Percentiles rank a stretch among this genome's conserved stretches.
Conservation (phyloP, 1,140 invertebrate genomes). For the Periplaneta americana region DNA sequence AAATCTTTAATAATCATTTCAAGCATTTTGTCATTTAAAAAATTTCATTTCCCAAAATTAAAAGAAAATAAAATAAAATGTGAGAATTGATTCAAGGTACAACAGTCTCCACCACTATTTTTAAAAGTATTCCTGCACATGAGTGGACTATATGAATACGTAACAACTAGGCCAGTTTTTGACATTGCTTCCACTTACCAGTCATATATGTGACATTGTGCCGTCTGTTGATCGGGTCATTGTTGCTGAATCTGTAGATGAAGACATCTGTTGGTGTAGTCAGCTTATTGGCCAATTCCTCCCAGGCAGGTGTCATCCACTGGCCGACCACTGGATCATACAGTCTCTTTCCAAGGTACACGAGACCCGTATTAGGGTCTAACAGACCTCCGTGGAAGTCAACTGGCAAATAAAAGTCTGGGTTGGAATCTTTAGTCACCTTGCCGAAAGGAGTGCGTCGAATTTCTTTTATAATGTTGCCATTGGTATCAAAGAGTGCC, state of each 20-base stretch:
- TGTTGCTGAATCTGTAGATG: constrained; percentile 86
- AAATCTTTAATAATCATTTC: too few relatives aligned
- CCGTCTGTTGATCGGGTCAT: constrained; percentile 83
- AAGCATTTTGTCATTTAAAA: too few relatives aligned
- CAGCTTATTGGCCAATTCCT: constrained; percentile 71
- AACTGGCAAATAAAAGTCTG: constrained; percentile 83
- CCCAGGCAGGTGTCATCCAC: constrained; percentile 92
- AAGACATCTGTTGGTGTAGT: constrained; percentile 83
- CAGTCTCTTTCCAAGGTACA: constrained; percentile 76
- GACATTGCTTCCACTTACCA: too few relatives aligned
- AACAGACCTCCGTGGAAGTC: constrained; percentile 82
- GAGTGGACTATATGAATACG: too few relatives aligned
- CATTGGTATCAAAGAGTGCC: constrained; percentile 84
- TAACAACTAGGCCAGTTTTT: too few relatives aligned
- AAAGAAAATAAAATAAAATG: too few relatives aligned
- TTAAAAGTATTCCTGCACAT: too few relatives aligned
- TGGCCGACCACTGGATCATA: constrained; percentile 92
- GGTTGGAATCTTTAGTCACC: constrained; percentile 83
- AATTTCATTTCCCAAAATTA: too few relatives aligned
- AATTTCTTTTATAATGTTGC: constrained; percentile 86
- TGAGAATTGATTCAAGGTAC: too few relatives aligned
- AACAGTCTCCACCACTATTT: too few relatives aligned
- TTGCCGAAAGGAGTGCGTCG: constrained; percentile 86
- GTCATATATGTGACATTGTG: constrained; percentile 71
- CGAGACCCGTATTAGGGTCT: constrained; percentile 75